Conservation (phyloP, 2,888 invertebrate species). For the Acleris cristana region DNA sequence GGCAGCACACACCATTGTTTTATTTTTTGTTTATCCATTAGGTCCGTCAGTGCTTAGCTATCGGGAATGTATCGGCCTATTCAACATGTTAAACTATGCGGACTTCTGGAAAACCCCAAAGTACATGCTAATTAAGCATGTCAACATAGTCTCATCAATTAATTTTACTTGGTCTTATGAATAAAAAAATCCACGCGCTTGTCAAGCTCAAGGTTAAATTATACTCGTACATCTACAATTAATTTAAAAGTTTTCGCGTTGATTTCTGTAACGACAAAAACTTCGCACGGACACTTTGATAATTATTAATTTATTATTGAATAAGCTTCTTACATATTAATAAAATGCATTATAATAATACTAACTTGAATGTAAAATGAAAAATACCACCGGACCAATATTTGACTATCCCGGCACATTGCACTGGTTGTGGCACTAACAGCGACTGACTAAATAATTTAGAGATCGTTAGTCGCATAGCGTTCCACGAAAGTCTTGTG, state of each 20-base stretch:
- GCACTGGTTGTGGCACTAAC: slow-evolving; percentile 45
- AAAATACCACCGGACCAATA: background rate
- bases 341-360: background rate
- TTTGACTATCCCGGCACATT: slow-evolving; percentile 30
- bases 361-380: slow-evolving; percentile 18
- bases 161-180: no score
- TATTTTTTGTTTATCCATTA: slow-evolving; percentile 60
- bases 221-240: no score
- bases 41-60: slow-evolving; percentile 64
- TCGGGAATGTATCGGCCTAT: slow-evolving; percentile 66
- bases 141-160: no score
- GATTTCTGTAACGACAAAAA: no score
- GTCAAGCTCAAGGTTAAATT: no score
- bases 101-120: slow-evolving; percentile 52
- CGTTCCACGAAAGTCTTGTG: slow-evolving; percentile 55
- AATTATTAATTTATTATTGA: no score
- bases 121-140: no score
- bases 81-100: slow-evolving; percentile 58
- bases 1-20: slow-evolving; percentile 57
- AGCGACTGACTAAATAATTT: slow-evolving; percentile 53
- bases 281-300: no score
- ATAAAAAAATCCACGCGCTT: no score
- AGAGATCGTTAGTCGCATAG: slow-evolving; percentile 40
- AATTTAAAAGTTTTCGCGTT: no score
- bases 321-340: no score